Evolutionary conservation across 2,797 vertebrate species (phyloP).

Genomic region (Numenius phaeopus): DNA sequence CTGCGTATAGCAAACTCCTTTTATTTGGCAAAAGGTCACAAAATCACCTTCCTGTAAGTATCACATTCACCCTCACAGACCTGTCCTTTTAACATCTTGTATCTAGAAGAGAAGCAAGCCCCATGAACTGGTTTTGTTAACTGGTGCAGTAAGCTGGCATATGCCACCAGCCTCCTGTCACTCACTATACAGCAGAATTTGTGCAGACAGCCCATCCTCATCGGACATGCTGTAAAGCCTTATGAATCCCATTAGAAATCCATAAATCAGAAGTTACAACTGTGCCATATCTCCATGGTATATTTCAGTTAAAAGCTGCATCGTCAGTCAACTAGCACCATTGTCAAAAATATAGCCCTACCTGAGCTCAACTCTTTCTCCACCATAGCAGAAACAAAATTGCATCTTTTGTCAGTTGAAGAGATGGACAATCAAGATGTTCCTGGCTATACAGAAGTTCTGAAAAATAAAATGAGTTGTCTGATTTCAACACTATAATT

Average conservation of each 20-base stretch:
- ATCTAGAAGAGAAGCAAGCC: not conserved
- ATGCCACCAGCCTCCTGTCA: not conserved
- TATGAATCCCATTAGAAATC: not conserved
- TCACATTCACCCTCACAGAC: not conserved
- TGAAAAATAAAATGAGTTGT: not conserved
- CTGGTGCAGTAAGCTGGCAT: not conserved
- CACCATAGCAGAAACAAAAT: not conserved
- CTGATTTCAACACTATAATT: not conserved
- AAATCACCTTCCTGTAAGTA: not conserved
- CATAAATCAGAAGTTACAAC: not conserved
- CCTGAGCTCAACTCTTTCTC: not conserved
- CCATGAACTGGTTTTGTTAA: not conserved
- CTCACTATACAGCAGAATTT: not conserved
- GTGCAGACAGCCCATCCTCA: not conserved
- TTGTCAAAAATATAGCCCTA: not conserved
- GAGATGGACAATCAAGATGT: not conserved
- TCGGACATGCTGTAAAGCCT: not conserved
- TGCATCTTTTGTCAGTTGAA: not conserved
- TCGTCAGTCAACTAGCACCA: rapidly evolving
- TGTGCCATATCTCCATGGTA: not conserved
- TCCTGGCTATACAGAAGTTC: not conserved
- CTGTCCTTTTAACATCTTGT: not conserved
- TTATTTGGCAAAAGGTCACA: not conserved
- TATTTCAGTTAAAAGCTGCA: not conserved
- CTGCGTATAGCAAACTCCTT: not conserved